Conservation (phyloP, 2,797 vertebrate species). For the Jordanella pulchra region DNA sequence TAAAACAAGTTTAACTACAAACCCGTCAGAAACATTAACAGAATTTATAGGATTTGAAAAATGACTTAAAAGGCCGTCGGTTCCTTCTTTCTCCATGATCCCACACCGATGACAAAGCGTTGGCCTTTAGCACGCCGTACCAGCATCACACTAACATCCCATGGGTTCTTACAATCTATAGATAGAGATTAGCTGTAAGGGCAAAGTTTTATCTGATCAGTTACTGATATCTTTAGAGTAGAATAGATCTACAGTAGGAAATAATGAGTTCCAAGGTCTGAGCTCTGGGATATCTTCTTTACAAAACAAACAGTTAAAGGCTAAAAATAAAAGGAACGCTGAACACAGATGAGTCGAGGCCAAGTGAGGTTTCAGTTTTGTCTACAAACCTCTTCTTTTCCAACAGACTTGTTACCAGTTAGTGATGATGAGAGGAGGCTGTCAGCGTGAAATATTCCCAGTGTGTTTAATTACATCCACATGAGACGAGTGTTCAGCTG, state of each 20-base stretch:
- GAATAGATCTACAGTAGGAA: background rate
- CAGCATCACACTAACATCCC: background rate
- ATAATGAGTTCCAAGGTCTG: background rate
- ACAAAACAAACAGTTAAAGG: too few species aligned
- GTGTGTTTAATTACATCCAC: too few species aligned
- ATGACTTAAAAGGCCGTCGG: background rate
- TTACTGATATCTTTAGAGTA: constrained; percentile 3
- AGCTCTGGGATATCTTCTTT: background rate
- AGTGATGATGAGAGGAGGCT: too few species aligned
- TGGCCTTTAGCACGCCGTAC: background rate
- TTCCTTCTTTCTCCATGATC: background rate
- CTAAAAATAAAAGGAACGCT: too few species aligned
- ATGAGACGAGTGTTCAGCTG: too few species aligned
- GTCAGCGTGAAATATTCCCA: too few species aligned
- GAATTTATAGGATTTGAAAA: background rate
- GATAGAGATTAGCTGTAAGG: constrained; percentile 21
- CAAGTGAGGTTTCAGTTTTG: too few species aligned
- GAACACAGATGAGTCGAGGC: too few species aligned
- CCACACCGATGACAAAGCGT: background rate
- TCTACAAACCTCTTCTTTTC: too few species aligned
- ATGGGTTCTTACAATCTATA: background rate
- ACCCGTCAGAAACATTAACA: too few species aligned
- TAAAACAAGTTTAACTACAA: background rate
- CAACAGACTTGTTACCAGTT: too few species aligned
- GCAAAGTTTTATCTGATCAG: constrained; percentile 14